Percentiles rank a stretch among this genome's conserved stretches.
Evolutionary conservation across 2,797 vertebrate genomes (phyloP).

Genomic region (Channallabes apus): DNA sequence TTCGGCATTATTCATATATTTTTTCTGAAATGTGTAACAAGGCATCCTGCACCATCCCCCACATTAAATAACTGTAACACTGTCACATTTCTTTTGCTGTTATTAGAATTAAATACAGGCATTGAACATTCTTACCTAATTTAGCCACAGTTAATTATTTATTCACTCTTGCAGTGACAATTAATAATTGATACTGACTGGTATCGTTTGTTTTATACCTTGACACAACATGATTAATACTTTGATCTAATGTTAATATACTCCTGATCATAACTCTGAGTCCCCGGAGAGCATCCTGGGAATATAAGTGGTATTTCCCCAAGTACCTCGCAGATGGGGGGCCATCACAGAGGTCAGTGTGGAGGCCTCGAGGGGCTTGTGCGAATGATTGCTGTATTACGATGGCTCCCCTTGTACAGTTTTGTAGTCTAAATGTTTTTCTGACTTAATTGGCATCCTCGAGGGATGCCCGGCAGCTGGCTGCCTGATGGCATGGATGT

Average conservation of each 20-base stretch:
- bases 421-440: conserved; percentile 87
- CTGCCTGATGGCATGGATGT: conserved; percentile 77
- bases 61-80: background rate
- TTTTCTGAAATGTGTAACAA: background rate
- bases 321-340: conserved; percentile 72
- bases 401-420: conserved; percentile 78
- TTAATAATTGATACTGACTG: conserved; percentile 46
- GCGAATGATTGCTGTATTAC: conserved; percentile 67
- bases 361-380: conserved; percentile 70
- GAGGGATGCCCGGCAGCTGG: conserved; percentile 78
- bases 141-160: conserved; percentile 39
- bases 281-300: conserved; percentile 62
- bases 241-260: conserved; percentile 78
- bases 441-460: conserved; percentile 85
- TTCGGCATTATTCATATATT: background rate
- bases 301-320: conserved; percentile 67
- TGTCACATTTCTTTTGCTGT: background rate
- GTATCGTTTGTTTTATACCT: conserved; percentile 53
- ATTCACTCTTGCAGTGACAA: conserved; percentile 19
- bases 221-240: conserved; percentile 75
- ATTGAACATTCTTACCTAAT: conserved; percentile 23
- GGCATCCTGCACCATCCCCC: background rate
- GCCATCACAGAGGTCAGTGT: conserved; percentile 62
- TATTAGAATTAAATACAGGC: conserved; percentile 28
- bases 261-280: conserved; percentile 72